Conservation (phyloP, 2,888 invertebrate species). For the Andrena praecox region DNA sequence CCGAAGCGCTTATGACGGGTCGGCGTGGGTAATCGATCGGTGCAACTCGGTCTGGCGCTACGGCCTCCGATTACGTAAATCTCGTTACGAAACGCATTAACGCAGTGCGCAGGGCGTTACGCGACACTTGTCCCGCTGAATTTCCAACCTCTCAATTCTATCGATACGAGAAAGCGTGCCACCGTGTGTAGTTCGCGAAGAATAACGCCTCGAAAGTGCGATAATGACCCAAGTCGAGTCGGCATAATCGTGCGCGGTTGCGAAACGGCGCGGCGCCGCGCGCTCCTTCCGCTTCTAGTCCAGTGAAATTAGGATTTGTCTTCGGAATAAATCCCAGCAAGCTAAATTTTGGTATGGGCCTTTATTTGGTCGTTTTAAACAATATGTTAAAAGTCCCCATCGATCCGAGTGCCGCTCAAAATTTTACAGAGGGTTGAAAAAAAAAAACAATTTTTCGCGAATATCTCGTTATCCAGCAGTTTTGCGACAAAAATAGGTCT, state of each 20-base stretch:
- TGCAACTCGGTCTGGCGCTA: constrained; percentile 1
- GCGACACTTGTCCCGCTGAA: constrained; percentile 24
- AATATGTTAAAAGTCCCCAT: no score
- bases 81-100: constrained; percentile 29
- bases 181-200: background rate
- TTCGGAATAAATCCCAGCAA: no score
- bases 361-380: no score
- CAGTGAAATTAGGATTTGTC: no score
- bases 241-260: background rate
- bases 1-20: constrained; percentile 2
- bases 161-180: background rate
- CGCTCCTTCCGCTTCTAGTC: background rate
- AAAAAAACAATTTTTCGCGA: no score
- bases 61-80: constrained; percentile 25
- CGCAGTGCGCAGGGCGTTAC: constrained; percentile 11
- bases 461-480: no score
- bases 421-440: no score
- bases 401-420: no score
- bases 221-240: background rate
- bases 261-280: background rate
- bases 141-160: background rate
- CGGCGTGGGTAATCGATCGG: constrained; percentile 32
- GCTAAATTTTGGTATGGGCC: no score
- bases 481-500: no score
- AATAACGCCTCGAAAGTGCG: background rate